Evolutionary conservation across 2,888 invertebrate species (phyloP).

Genomic region (Unio delphinus): DNA sequence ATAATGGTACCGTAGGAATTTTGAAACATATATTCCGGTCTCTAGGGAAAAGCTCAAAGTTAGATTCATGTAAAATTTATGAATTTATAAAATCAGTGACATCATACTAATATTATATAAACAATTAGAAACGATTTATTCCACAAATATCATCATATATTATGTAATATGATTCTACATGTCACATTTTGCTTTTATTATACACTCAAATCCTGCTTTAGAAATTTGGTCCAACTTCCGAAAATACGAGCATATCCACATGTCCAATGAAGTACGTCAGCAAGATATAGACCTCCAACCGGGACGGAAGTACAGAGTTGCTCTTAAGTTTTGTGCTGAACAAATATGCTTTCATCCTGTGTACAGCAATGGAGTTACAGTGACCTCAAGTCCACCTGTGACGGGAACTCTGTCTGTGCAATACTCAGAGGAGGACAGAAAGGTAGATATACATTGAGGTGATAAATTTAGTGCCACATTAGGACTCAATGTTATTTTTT

Average conservation of each 20-base stretch:
- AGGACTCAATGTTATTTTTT: too few relatives aligned
- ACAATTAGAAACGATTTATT: too few relatives aligned
- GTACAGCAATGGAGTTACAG: slow-evolving; percentile 18
- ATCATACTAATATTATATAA: too few relatives aligned
- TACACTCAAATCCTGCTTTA: not conserved
- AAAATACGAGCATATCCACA: slow-evolving; percentile 11
- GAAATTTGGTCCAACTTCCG: slow-evolving; percentile 7
- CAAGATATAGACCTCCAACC: slow-evolving; percentile 4
- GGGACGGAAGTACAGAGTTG: slow-evolving; percentile 10
- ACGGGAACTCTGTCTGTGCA: slow-evolving; percentile 7
- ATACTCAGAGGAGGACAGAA: slow-evolving; percentile 1
- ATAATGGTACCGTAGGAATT: too few relatives aligned
- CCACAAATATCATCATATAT: too few relatives aligned
- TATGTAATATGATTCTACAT: too few relatives aligned
- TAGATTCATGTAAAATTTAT: too few relatives aligned
- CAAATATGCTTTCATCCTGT: slow-evolving; percentile 12
- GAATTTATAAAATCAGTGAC: too few relatives aligned
- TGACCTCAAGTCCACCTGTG: slow-evolving; percentile 17
- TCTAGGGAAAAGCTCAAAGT: too few relatives aligned
- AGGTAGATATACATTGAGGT: not conserved
- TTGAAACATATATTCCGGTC: too few relatives aligned
- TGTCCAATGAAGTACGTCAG: slow-evolving; percentile 5
- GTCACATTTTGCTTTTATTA: too few relatives aligned
- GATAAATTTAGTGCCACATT: too few relatives aligned
- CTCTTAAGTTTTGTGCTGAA: slow-evolving; percentile 14